Evolutionary conservation across 2,888 invertebrate species (phyloP).

Genomic region (Drosophila recens): DNA sequence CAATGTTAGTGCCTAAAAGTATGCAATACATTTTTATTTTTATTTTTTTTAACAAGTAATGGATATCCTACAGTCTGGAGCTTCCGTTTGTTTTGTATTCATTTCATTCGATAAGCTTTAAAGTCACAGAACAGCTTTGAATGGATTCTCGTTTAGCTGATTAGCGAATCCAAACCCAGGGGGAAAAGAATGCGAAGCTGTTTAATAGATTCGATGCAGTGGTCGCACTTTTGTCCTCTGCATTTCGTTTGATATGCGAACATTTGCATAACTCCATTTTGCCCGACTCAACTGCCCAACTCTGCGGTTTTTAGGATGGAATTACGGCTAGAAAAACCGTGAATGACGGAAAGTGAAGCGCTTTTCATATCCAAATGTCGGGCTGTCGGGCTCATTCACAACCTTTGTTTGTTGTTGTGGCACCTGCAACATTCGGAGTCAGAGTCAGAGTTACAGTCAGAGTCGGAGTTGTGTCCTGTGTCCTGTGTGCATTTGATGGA

Average conservation of each 20-base stretch:
- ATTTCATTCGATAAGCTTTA: not conserved
- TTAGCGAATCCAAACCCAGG: not conserved
- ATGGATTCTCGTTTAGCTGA: not conserved
- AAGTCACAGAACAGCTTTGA: not conserved
- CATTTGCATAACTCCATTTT: constrained; percentile 27
- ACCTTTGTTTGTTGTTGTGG: constrained; percentile 10
- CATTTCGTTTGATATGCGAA: constrained; percentile 1
- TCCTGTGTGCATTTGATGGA: constrained; percentile 42
- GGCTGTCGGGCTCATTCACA: not conserved
- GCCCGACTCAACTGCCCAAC: not conserved
- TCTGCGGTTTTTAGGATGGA: not conserved
- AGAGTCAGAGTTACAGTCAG: not conserved
- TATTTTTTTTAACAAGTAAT: too few relatives aligned
- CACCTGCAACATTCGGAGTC: constrained; percentile 7
- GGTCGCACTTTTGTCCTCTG: not conserved
- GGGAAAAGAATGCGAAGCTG: not conserved
- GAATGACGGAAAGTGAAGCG: not conserved
- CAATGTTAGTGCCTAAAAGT: too few relatives aligned
- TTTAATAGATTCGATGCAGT: too few relatives aligned
- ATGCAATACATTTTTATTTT: too few relatives aligned
- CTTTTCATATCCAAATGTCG: constrained; percentile 1
- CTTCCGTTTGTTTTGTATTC: too few relatives aligned
- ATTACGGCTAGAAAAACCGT: not conserved
- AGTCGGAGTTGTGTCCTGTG: not conserved
- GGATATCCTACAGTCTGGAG: too few relatives aligned